phyloP scores from a whole-genome alignment of 2,113 vertebrate species.

The Periophthalmodon schlosseri region DNA sequence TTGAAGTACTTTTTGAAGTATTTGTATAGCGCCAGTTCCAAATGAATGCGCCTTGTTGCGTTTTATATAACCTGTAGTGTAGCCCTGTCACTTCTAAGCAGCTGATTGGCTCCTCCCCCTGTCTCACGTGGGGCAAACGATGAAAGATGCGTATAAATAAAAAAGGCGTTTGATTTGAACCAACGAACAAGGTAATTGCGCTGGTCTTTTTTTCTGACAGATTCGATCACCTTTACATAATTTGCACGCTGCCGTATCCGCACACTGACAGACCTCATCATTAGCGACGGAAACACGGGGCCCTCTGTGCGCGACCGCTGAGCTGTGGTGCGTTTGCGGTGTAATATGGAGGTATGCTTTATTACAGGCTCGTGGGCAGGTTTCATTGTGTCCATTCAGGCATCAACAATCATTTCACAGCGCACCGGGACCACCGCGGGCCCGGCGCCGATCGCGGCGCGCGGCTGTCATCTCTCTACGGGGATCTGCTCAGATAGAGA shows the following conservation, averaged over 20 bases:
- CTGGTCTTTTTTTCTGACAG: not conserved
- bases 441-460: slow-evolving; percentile 5
- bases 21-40: too few species aligned
- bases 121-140: not conserved
- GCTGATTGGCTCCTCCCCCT: not conserved
- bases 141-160: not conserved
- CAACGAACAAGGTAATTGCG: not conserved
- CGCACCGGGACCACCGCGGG: slow-evolving; percentile 14
- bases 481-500: slow-evolving; percentile 35
- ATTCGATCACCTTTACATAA: not conserved
- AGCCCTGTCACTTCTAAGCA: not conserved
- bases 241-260: not conserved
- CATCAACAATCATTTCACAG: slow-evolving; percentile 32
- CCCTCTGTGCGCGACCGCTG: not conserved
- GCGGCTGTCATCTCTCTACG: slow-evolving; percentile 39
- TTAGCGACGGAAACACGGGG: not conserved
- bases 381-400: slow-evolving; percentile 31
- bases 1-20: too few species aligned
- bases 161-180: not conserved
- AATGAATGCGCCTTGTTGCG: too few species aligned
- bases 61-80: not conserved
- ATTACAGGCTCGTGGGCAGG: slow-evolving; percentile 25
- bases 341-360: not conserved
- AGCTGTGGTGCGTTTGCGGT: slow-evolving; percentile 5
- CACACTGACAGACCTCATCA: not conserved